Percentiles rank a stretch among this genome's conserved stretches.
These are phyloP conservation scores for Matsumyia berberina DNA, from an alignment of 2,888 invertebrate species.

Conservation along the genomic window DNA sequence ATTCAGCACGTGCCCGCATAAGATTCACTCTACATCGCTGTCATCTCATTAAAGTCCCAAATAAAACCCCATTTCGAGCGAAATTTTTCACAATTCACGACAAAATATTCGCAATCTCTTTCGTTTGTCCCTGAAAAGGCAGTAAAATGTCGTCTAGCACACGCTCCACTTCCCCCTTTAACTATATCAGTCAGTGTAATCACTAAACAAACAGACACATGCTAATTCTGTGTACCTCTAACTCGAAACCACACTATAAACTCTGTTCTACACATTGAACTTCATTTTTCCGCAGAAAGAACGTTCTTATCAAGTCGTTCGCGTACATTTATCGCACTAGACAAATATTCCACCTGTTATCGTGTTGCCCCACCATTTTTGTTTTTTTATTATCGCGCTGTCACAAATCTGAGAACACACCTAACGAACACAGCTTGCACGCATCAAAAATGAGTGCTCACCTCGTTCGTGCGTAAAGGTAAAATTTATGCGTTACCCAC, in stretches of 20 bases:
- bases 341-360: conserved; percentile 30
- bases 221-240: conserved; percentile 10
- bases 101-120: conserved; percentile 15
- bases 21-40: neutral
- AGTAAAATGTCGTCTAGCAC: conserved; percentile 13
- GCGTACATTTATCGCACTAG: conserved; percentile 19
- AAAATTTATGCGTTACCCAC: conserved; percentile 47
- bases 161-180: neutral
- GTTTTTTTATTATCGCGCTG: neutral
- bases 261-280: conserved; percentile 20
- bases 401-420: conserved; percentile 18
- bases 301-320: neutral
- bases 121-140: conserved; percentile 28
- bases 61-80: neutral
- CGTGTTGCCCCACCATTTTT: neutral
- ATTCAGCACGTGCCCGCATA: neutral
- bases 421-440: conserved; percentile 19
- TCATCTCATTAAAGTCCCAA: neutral
- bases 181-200: neutral
- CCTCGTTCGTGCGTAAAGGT: conserved; percentile 41
- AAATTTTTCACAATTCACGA: neutral
- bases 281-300: conserved; percentile 9
- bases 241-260: neutral
- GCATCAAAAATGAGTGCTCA: neutral
- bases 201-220: conserved; percentile 26